Evolutionary conservation across 1,140 invertebrate species (phyloP), one percentile per base, ranked within the genome.

Genomic region (Epicauta chinensis): DNA sequence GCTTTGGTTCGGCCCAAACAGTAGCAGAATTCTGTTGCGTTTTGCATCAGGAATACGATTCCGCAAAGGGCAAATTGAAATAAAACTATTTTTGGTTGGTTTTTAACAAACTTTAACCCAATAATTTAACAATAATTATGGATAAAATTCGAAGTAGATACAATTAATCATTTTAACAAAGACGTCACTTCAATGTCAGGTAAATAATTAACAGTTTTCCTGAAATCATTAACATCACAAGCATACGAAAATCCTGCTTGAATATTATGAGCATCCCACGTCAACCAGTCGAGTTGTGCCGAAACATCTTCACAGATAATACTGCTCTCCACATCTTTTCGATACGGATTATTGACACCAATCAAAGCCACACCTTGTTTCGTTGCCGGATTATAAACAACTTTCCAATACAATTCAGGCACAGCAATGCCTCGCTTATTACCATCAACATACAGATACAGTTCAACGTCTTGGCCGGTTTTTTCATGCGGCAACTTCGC

Each of bases 311-410:
- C 23, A 44, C 63, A 65, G 42, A 65, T 58, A 10, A 56, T n/a
- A n/a, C n/a, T n/a, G n/a, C n/a, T 38, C 11, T 56, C 43, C 3
- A 54, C 15, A 39, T 60, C 41, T 7, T 16, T 45, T 16, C 39
- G 36, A 54, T 75, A 72, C 3, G 76, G 76, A 62, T 78, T 77
- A 42, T 78, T 78, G 4, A 78, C 65, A n/a, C 73, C 73, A 9
- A 78, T 56, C 39, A 74, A 71, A 6, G 69, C 75, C 4, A 74
- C 71, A 0, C 71, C 76, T 34, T 55, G 60, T 34, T 63, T 65
- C 2, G 63, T 64, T 2, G 38, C 42, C 3, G 69, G 67, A 47
- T 77, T 72, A 48, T 73, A 73, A 3, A 77, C 66, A n/a, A 78
- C 69, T 62, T 77, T 76, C 56, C 75, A 78, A 63, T 67, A 78